phyloP scores from a whole-genome alignment of 2,888 invertebrate genomes.

The Apodemia duryi region DNA sequence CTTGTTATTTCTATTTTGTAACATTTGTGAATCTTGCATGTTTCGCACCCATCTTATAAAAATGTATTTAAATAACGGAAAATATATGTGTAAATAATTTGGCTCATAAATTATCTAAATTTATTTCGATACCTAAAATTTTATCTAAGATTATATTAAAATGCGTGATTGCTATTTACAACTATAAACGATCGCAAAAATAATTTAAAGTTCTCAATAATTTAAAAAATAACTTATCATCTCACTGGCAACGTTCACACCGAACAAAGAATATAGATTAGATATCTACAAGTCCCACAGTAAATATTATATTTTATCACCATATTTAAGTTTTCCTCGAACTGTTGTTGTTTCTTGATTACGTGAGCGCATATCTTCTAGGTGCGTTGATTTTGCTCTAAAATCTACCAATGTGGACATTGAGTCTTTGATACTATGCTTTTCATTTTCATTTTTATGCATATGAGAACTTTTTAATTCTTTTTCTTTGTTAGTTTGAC shows the following conservation, averaged over 20 bases:
- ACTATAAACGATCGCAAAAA: conserved; percentile 31
- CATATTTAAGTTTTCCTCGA: conserved; percentile 58
- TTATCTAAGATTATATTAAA: conserved; percentile 57
- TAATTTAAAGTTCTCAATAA: conserved; percentile 27
- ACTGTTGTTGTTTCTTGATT: conserved; percentile 38
- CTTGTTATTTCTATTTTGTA: too few relatives aligned
- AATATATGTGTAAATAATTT: neutral
- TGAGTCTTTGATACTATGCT: conserved; percentile 24
- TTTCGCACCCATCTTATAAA: too few relatives aligned
- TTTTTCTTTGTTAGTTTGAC: conserved; percentile 22
- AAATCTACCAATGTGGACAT: conserved; percentile 23
- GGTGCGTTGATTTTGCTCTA: conserved; percentile 24
- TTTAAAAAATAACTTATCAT: conserved; percentile 21
- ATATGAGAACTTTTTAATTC: neutral
- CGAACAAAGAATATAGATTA: conserved; percentile 40
- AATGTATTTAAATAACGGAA: too few relatives aligned
- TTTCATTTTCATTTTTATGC: neutral
- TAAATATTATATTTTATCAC: conserved; percentile 60
- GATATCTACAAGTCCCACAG: conserved; percentile 20
- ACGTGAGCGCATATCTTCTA: conserved; percentile 27
- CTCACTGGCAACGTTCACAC: conserved; percentile 25
- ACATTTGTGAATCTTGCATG: too few relatives aligned
- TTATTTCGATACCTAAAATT: conserved; percentile 42
- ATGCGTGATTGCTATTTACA: conserved; percentile 54
- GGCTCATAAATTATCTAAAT: conserved; percentile 17